Conservation (phyloP, 2,888 invertebrate genomes). For the Harpalus rubripes region DNA sequence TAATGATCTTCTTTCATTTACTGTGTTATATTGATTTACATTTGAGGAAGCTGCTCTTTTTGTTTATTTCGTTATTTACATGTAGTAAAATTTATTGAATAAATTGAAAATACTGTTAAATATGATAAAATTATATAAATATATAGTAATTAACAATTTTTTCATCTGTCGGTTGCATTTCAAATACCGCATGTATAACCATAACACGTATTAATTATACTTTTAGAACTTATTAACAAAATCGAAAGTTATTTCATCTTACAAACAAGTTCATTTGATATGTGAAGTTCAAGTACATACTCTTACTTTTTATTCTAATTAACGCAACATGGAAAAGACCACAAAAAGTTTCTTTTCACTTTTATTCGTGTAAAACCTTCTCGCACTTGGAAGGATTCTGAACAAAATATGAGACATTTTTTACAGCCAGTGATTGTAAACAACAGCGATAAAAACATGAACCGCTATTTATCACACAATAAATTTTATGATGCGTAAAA, state of each 20-base stretch:
- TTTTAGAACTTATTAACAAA: not conserved
- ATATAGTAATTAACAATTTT: slow-evolving; percentile 3
- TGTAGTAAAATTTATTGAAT: not conserved
- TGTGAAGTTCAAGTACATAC: slow-evolving; percentile 28
- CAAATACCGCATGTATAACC: not conserved
- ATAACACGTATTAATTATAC: not conserved
- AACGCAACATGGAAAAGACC: not conserved
- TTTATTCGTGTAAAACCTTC: slow-evolving; percentile 5
- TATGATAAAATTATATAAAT: not conserved
- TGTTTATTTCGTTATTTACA: not conserved
- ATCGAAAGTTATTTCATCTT: slow-evolving; percentile 21
- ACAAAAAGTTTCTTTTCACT: slow-evolving; percentile 25
- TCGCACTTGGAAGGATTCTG: not conserved
- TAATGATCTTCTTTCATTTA: not conserved
- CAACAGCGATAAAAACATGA: not conserved
- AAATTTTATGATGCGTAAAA: slow-evolving; percentile 30
- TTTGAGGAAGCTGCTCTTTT: not conserved
- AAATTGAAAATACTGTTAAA: not conserved
- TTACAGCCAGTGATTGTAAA: not conserved
- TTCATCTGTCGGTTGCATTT: not conserved
- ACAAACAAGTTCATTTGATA: not conserved
- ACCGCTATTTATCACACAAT: not conserved
- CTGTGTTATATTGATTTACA: not conserved
- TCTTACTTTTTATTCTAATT: slow-evolving; percentile 39
- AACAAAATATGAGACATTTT: not conserved